Conservation (phyloP, 2,113 vertebrate species). For the Tauraco erythrolophus region DNA sequence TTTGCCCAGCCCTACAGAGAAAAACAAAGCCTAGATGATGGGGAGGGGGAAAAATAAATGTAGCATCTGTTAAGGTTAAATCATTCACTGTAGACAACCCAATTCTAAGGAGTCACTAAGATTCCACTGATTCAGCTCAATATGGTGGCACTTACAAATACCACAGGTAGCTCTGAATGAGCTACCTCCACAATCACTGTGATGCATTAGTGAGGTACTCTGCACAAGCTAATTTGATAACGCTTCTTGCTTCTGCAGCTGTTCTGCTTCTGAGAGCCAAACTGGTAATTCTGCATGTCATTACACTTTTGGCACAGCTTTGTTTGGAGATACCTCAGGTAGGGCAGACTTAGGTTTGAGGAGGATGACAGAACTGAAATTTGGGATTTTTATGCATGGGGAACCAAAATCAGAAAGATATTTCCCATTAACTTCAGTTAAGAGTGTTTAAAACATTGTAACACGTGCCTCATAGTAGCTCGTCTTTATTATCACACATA, state of each 20-base stretch:
- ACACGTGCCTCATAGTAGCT: no score
- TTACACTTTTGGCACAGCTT: neutral
- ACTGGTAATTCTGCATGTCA: neutral
- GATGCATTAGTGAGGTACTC: neutral
- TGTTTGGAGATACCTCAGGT: neutral
- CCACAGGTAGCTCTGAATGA: neutral
- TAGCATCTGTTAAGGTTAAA: neutral
- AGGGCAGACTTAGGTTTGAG: neutral
- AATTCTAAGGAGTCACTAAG: neutral
- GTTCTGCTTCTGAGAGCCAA: neutral
- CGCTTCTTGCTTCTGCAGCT: neutral
- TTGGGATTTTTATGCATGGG: neutral
- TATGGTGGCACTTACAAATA: neutral
- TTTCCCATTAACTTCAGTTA: neutral
- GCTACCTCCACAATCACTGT: neutral
- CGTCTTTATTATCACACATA: neutral
- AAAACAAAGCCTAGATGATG: neutral
- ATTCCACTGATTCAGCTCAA: fast-evolving
- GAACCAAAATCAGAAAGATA: neutral
- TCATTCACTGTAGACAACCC: neutral
- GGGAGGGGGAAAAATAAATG: neutral
- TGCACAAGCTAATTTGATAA: neutral
- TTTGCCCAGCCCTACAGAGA: neutral
- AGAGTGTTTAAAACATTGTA: neutral
- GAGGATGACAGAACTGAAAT: neutral